Conservation (phyloP, 2,888 invertebrate species). For the Neoaliturus tenellus region DNA sequence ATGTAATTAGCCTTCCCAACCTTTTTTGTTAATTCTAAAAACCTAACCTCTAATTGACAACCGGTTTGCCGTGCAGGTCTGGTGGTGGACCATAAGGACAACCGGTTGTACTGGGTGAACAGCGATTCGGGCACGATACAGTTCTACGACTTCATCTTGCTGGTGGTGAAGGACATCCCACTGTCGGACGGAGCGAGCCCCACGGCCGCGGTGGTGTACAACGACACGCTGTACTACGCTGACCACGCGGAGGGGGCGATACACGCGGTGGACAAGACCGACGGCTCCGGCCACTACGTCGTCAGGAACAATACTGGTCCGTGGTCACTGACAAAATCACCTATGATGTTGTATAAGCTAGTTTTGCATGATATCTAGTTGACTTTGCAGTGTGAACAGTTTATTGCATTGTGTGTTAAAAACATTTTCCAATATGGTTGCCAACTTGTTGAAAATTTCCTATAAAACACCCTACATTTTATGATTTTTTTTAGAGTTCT, state of each 20-base stretch:
- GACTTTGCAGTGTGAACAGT: too few relatives aligned
- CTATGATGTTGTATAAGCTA: too few relatives aligned
- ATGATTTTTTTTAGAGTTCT: too few relatives aligned
- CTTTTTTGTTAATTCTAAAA: too few relatives aligned
- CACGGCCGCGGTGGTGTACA: conserved; percentile 81
- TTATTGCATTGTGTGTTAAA: too few relatives aligned
- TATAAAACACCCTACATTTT: too few relatives aligned
- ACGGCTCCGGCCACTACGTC: conserved; percentile 73
- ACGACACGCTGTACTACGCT: conserved; percentile 80
- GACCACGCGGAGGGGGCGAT: conserved; percentile 79
- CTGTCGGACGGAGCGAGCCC: conserved; percentile 71
- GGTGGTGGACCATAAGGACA: conserved; percentile 76
- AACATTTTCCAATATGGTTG: too few relatives aligned
- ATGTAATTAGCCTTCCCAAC: too few relatives aligned
- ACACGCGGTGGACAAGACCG: conserved; percentile 78
- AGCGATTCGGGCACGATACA: conserved; percentile 76
- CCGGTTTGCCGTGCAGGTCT: conserved; percentile 78
- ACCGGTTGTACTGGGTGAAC: conserved; percentile 85
- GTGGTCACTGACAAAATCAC: too few relatives aligned
- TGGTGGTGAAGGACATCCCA: conserved; percentile 69
- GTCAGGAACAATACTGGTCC: conserved; percentile 79
- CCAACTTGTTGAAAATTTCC: too few relatives aligned
- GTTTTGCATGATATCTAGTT: too few relatives aligned
- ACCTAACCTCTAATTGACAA: too few relatives aligned
- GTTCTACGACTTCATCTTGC: conserved; percentile 76